Base-by-base conservation (phyloP, 1,140 invertebrate species). In the Bombyx mandarina region DNA sequence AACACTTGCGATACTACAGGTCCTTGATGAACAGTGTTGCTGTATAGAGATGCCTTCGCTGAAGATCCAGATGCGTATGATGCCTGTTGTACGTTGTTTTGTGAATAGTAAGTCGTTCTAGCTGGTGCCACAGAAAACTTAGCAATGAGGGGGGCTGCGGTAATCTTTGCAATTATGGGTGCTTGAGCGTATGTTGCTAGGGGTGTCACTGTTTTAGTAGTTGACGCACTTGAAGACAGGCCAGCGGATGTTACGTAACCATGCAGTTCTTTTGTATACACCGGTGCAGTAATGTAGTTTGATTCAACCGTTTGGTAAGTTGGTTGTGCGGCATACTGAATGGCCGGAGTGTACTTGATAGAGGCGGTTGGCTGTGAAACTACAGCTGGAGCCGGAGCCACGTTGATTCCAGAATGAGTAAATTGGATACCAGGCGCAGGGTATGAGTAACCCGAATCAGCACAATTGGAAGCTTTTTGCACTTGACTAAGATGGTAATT, bases 151-250 rank as follows among this genome's bases (percentile, higher is more conserved):
- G 87, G 87, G 54, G 88, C 86, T 5, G 82, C 85, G 8, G 84
- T 87, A 9, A 88, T 66, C 73, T 89, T 89, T 6, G 84, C 77
- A 42, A 89, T 76, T n/a, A 88, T 82, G 3, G 88, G 85, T 9
- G 85, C 80, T 67, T 86, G 86, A 9, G 84, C 84, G 52, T 88
- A 88, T 43, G 79, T 85, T 8, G 81, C 72, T 46, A 71, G 69
- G 0, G 82, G 81, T 35, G 63, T 73, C 3, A 82, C 73, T 43
- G 73, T 79, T 64, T 68, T 73, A 2, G 62, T 56, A 45, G 60
- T 57, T 2, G 73, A 56, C 18, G 66, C 62, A 6, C 68, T 74
- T 18, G 74, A 68, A 7, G 88, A 89, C 1, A 88, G 62, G 12
- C 85, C 88, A 45, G 78, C 82, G 6, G 88, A 86, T 6, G 86